phyloP scores from a whole-genome alignment of 2,888 invertebrate species.

The Idaea biselata region DNA sequence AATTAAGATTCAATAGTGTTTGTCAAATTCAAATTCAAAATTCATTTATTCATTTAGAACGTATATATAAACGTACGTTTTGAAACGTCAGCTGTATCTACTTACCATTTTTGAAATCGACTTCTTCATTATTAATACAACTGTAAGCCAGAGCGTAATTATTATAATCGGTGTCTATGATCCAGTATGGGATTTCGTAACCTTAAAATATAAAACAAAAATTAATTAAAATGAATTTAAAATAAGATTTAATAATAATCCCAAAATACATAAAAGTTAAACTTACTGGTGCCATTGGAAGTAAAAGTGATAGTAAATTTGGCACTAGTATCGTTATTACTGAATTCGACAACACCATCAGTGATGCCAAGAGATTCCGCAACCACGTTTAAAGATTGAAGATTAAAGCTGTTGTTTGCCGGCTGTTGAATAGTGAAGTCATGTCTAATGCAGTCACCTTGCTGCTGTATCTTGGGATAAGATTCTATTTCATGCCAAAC shows the following conservation, averaged over 20 bases:
- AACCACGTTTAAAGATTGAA: conserved; percentile 43
- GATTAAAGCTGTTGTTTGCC: conserved; percentile 29
- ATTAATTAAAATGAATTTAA: not conserved
- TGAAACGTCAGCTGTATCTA: conserved; percentile 1
- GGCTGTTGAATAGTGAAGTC: conserved; percentile 30
- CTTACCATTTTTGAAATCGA: conserved; percentile 33
- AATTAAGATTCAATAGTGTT: not conserved
- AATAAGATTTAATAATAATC: not conserved
- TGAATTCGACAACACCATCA: conserved; percentile 34
- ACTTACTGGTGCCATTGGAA: conserved; percentile 29
- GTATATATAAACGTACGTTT: too few species aligned
- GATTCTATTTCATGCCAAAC: conserved; percentile 52
- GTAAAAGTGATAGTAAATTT: conserved; percentile 40
- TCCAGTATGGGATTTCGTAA: conserved; percentile 65
- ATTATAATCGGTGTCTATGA: conserved; percentile 80
- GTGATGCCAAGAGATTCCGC: conserved; percentile 34
- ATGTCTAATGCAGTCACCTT: conserved; percentile 55
- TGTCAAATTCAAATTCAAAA: too few species aligned
- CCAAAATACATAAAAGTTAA: not conserved
- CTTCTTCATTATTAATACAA: conserved; percentile 59
- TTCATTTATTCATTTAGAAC: too few species aligned
- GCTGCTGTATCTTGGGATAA: conserved; percentile 47
- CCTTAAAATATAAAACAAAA: conserved; percentile 28
- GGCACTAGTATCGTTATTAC: conserved; percentile 41
- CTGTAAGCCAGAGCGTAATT: conserved; percentile 82